phyloP scores from a whole-genome alignment of 1,140 invertebrate genomes.

The Psilanteris sp. region DNA sequence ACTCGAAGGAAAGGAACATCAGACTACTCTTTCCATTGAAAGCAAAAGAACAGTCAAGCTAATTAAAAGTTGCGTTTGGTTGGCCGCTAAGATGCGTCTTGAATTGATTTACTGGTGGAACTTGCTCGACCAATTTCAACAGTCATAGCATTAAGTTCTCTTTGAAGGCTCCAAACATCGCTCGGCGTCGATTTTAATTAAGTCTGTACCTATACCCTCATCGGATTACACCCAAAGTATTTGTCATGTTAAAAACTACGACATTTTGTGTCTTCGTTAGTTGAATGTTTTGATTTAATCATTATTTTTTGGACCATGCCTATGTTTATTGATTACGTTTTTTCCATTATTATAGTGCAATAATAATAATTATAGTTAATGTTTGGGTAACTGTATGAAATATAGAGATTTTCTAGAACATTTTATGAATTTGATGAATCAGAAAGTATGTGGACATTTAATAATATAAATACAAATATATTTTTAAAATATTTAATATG shows the following conservation, averaged over 20 bases:
- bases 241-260: slow-evolving; percentile 35
- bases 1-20: slow-evolving; percentile 11
- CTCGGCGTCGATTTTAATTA: slow-evolving; percentile 49
- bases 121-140: slow-evolving; percentile 43
- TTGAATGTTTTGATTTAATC: slow-evolving; percentile 23
- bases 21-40: slow-evolving; percentile 31
- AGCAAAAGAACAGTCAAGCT: slow-evolving; percentile 54
- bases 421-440: too few species aligned
- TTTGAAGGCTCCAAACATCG: slow-evolving; percentile 47
- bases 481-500: too few species aligned
- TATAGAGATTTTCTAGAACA: too few species aligned
- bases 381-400: too few species aligned
- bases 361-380: too few species aligned
- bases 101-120: slow-evolving; percentile 49
- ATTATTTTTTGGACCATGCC: slow-evolving; percentile 13
- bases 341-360: too few species aligned
- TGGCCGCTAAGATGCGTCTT: slow-evolving; percentile 49
- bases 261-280: slow-evolving; percentile 39
- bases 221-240: slow-evolving; percentile 46
- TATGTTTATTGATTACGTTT: too few species aligned
- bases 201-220: slow-evolving; percentile 36
- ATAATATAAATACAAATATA: too few species aligned
- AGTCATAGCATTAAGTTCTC: slow-evolving; percentile 40
- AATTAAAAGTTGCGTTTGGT: slow-evolving; percentile 65
- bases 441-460: too few species aligned